Conservation (phyloP, 92 coral and sea anemone species). For the Porites evermanni region DNA sequence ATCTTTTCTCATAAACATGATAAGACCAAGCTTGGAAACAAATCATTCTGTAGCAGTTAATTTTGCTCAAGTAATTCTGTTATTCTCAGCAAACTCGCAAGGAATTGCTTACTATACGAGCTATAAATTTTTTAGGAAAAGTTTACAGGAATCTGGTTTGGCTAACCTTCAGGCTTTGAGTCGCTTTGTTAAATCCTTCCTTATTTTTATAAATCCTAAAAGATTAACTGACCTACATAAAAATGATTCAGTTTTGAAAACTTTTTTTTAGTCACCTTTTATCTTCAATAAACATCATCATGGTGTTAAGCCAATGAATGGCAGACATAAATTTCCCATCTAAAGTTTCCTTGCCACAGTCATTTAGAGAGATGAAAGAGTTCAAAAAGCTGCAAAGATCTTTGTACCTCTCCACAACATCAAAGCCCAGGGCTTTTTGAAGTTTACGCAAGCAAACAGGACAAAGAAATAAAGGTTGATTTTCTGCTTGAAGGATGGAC, state of each 20-base stretch:
- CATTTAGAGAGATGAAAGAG: conserved; percentile 20
- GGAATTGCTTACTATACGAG: no score
- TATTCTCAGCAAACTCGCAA: no score
- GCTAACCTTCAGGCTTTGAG: no score
- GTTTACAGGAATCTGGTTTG: no score
- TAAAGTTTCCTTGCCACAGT: neutral
- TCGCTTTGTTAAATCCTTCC: no score
- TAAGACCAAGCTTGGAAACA: no score
- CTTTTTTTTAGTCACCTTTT: neutral
- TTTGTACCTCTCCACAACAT: conserved; percentile 65
- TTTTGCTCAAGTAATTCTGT: no score
- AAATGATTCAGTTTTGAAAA: neutral
- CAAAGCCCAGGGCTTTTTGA: conserved; percentile 82
- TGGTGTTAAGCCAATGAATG: conserved; percentile 47
- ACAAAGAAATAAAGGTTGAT: conserved; percentile 89
- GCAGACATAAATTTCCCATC: conserved; percentile 35
- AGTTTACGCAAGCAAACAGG: conserved; percentile 93
- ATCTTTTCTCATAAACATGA: no score
- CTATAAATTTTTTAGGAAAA: no score
- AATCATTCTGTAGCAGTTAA: no score
- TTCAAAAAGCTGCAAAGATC: conserved; percentile 54
- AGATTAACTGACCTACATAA: no score
- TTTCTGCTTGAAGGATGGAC: conserved; percentile 79
- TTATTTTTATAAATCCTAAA: no score
- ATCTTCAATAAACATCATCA: conserved; percentile 42